These are phyloP conservation scores for Scaptomyza caliginosa DNA, from an alignment of 2,888 invertebrate species.

Conservation along the genomic window DNA sequence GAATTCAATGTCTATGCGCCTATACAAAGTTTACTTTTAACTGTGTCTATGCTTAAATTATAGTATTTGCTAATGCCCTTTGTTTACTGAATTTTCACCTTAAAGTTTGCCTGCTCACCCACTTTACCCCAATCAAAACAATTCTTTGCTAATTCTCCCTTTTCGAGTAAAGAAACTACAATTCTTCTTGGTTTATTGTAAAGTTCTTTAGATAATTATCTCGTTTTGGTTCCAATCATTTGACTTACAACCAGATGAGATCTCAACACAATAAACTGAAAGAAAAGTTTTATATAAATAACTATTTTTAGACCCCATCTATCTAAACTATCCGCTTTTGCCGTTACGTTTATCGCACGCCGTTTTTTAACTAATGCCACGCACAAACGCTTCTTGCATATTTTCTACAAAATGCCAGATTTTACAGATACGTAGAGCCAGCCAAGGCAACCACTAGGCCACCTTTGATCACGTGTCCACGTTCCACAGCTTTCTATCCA, in stretches of 20 bases:
- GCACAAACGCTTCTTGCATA: slow-evolving; percentile 51
- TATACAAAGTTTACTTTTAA: slow-evolving; percentile 23
- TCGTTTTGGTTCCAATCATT: too few species aligned
- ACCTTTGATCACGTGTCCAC: slow-evolving; percentile 81
- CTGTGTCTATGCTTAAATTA: slow-evolving; percentile 30
- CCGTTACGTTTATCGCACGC: slow-evolving; percentile 50
- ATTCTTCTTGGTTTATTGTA: slow-evolving; percentile 3
- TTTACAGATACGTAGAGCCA: slow-evolving; percentile 84
- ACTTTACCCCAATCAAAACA: neutral
- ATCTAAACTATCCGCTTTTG: slow-evolving; percentile 4
- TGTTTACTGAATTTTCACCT: slow-evolving; percentile 12
- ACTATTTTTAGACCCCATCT: neutral
- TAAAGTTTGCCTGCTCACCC: slow-evolving; percentile 33
- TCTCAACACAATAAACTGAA: slow-evolving; percentile 4
- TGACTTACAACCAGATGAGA: neutral
- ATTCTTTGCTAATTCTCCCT: slow-evolving; percentile 1
- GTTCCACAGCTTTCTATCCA: slow-evolving; percentile 86
- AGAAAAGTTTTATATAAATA: neutral
- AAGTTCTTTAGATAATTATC: neutral
- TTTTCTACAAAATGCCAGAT: slow-evolving; percentile 81
- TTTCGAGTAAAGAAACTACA: neutral
- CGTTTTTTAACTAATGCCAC: slow-evolving; percentile 69
- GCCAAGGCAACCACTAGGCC: slow-evolving; percentile 78
- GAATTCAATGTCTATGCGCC: slow-evolving; percentile 6
- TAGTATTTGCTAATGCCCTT: neutral